phyloP scores from a whole-genome alignment of 2,113 vertebrate species.

The Pterocles gutturalis region DNA sequence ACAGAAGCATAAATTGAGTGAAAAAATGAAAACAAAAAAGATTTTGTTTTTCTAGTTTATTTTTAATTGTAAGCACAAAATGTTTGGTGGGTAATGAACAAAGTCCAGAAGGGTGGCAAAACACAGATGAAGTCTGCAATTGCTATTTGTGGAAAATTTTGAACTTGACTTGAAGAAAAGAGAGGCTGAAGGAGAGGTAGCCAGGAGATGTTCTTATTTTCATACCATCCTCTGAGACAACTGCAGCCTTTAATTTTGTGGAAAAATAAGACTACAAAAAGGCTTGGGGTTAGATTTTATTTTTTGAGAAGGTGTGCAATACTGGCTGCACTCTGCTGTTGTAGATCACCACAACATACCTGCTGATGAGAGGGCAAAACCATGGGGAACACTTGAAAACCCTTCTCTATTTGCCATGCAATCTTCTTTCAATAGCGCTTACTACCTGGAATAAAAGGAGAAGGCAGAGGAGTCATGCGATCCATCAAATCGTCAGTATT shows the following conservation, averaged over 20 bases:
- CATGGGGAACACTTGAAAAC: background rate
- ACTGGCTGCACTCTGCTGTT: background rate
- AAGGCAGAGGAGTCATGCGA: background rate
- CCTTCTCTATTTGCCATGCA: background rate
- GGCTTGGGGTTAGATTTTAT: background rate
- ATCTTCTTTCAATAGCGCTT: background rate
- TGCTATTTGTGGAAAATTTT: background rate
- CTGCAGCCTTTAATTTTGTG: background rate
- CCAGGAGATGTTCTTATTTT: conserved; percentile 19
- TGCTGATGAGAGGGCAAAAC: background rate
- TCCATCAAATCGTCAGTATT: background rate
- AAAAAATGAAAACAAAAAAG: background rate
- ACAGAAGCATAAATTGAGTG: background rate
- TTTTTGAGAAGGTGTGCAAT: background rate
- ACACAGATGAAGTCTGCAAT: background rate
- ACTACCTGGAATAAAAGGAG: conserved; percentile 12
- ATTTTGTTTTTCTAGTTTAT: background rate
- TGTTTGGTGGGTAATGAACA: background rate
- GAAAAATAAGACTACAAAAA: background rate
- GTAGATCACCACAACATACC: accelerated
- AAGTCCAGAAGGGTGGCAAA: background rate
- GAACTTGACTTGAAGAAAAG: background rate
- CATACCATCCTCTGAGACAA: background rate
- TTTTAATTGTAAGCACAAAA: background rate
- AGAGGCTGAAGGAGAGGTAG: background rate